These are phyloP conservation scores for Epistrophella euchroma DNA, from an alignment of 2,888 invertebrate species.

Conservation along the genomic window DNA sequence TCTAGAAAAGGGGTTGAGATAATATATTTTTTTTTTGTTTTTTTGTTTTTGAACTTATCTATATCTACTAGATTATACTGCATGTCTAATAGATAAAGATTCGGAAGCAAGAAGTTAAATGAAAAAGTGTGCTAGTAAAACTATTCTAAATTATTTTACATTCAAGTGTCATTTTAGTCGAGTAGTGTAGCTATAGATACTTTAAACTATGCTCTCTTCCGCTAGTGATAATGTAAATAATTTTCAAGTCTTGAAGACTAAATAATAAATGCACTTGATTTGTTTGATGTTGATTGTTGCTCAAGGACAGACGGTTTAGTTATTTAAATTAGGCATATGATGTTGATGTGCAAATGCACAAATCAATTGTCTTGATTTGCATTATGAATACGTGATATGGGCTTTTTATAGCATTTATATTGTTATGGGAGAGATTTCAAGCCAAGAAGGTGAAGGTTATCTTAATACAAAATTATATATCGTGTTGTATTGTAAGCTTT, in stretches of 20 bases:
- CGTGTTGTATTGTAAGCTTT: not conserved
- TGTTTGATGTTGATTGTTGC: slow-evolving; percentile 27
- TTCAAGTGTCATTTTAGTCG: no score
- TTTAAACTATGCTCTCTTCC: slow-evolving; percentile 23
- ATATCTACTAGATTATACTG: not conserved
- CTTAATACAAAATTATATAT: not conserved
- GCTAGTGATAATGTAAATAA: not conserved
- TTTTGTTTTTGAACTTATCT: not conserved
- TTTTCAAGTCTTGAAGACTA: slow-evolving; percentile 6
- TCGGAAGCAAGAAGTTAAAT: slow-evolving; percentile 69
- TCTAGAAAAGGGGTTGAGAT: not conserved
- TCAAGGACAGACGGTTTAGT: slow-evolving; percentile 51
- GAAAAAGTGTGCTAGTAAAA: slow-evolving; percentile 58
- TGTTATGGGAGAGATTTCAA: not conserved
- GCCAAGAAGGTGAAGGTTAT: slow-evolving; percentile 21
- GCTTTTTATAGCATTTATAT: not conserved
- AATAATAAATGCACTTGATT: slow-evolving; percentile 11
- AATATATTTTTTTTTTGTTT: not conserved
- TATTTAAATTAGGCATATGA: slow-evolving; percentile 11
- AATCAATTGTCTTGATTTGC: slow-evolving; percentile 27
- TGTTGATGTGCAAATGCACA: slow-evolving; percentile 28
- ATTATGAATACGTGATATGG: slow-evolving; percentile 24
- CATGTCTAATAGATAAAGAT: slow-evolving; percentile 28
- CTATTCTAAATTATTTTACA: not conserved
- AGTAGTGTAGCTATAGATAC: not conserved